phyloP scores from a whole-genome alignment of 2,888 invertebrate genomes.

The Chrysopilus asiliformis region DNA sequence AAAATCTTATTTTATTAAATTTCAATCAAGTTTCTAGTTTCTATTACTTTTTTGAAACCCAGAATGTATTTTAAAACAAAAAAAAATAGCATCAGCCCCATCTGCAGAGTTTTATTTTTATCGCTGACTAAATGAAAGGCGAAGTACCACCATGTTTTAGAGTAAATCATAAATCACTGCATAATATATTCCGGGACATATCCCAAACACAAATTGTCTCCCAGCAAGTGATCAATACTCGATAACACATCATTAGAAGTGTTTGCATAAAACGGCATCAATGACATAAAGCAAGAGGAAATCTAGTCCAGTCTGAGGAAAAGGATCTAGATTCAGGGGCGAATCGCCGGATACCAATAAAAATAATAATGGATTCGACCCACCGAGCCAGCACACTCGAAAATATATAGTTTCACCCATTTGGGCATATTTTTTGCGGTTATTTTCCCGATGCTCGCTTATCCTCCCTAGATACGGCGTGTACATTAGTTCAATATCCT shows the following conservation, averaged over 20 bases:
- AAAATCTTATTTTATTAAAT: too few relatives aligned
- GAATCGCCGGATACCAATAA: conserved; percentile 9
- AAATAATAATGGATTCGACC: conserved; percentile 10
- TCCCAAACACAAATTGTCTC: conserved; percentile 36
- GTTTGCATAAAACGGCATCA: conserved; percentile 9
- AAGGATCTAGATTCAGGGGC: not conserved
- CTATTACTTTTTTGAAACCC: too few relatives aligned
- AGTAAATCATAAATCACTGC: conserved; percentile 15
- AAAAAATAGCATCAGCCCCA: too few relatives aligned
- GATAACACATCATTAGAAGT: conserved; percentile 14
- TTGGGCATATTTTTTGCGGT: conserved; percentile 1
- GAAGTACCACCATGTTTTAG: too few relatives aligned
- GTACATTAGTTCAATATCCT: too few relatives aligned
- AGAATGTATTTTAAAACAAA: too few relatives aligned
- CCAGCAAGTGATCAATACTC: conserved; percentile 17
- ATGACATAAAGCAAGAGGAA: not conserved
- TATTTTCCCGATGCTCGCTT: too few relatives aligned
- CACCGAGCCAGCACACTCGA: not conserved
- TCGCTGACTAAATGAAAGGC: too few relatives aligned
- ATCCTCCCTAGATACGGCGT: too few relatives aligned
- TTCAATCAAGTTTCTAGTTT: too few relatives aligned
- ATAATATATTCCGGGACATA: conserved; percentile 37
- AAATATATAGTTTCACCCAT: conserved; percentile 7
- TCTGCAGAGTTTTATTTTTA: too few relatives aligned
- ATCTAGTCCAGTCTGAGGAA: not conserved